Evolutionary conservation across 1,140 invertebrate genomes (phyloP).

Genomic region (Neocloeon triangulifer): DNA sequence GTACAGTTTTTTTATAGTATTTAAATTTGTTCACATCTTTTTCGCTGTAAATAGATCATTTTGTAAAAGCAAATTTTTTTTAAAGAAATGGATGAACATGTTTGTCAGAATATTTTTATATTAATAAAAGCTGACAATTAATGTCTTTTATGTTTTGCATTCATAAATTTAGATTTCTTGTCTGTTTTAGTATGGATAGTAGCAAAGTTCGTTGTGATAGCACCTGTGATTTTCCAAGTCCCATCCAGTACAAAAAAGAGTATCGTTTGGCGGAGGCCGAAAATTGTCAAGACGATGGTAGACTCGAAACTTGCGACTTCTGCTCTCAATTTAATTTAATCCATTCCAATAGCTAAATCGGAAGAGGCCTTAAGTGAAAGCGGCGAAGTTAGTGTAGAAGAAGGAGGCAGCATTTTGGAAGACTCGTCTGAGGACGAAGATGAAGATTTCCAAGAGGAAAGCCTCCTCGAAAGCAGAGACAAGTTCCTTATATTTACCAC

Average conservation of each 20-base stretch:
- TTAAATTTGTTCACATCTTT: not conserved
- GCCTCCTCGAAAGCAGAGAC: slow-evolving; percentile 24
- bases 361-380: slow-evolving; percentile 15
- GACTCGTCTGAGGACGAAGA: slow-evolving; percentile 18
- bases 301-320: slow-evolving; percentile 2
- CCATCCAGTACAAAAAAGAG: slow-evolving; percentile 29
- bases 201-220: slow-evolving; percentile 8
- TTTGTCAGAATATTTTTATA: too few relatives aligned
- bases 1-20: not conserved
- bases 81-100: too few relatives aligned
- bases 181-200: slow-evolving; percentile 11
- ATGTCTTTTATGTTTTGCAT: too few relatives aligned
- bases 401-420: too few relatives aligned
- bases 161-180: too few relatives aligned
- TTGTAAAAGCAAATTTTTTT: too few relatives aligned
- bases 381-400: slow-evolving; percentile 11
- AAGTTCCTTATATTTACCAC: slow-evolving; percentile 73
- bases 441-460: slow-evolving; percentile 25
- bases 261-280: slow-evolving; percentile 25
- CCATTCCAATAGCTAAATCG: too few relatives aligned
- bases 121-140: too few relatives aligned
- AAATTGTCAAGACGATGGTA: not conserved
- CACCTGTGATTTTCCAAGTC: slow-evolving; percentile 24
- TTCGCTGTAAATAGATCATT: too few relatives aligned
- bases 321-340: too few relatives aligned